Conservation (phyloP, 2,113 vertebrate species). For the Hydrochoerus hydrochaeris region DNA sequence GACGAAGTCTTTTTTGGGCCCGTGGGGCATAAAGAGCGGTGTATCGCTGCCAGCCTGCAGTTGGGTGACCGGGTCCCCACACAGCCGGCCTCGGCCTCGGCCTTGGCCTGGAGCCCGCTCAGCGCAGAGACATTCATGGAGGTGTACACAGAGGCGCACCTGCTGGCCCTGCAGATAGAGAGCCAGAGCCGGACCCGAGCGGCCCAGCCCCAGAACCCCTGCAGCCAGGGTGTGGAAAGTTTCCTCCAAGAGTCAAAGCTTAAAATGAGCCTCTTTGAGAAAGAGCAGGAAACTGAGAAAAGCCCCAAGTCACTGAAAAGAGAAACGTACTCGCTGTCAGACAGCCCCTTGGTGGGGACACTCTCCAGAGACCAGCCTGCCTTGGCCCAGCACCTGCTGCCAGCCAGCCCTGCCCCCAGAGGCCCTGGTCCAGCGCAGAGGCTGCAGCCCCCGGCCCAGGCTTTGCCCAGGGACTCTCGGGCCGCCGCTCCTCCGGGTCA, state of each 20-base stretch:
- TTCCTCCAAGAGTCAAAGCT: conserved; percentile 88
- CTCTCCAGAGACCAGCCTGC: conserved; percentile 82
- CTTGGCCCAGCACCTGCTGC: not conserved
- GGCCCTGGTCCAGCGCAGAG: accelerated
- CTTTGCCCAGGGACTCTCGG: not conserved
- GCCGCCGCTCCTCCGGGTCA: not conserved
- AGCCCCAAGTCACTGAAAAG: conserved; percentile 89
- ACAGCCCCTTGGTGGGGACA: conserved; percentile 85
- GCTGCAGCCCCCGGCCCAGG: accelerated
- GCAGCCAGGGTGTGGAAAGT: conserved; percentile 77
- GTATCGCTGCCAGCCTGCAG: conserved; percentile 83
- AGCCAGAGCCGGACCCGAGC: conserved; percentile 53
- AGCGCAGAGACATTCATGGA: conserved; percentile 90
- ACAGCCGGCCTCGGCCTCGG: conserved; percentile 41
- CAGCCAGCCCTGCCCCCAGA: not conserved
- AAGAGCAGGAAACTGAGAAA: conserved; percentile 58
- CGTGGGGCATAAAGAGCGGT: conserved; percentile 87
- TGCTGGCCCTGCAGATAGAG: conserved; percentile 89
- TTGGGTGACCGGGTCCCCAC: not conserved
- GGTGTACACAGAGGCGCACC: conserved; percentile 92
- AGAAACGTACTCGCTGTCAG: conserved; percentile 91
- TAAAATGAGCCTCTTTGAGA: conserved; percentile 88
- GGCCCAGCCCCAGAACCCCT: not conserved
- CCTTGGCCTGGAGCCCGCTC: conserved; percentile 89
- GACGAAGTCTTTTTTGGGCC: conserved; percentile 94